Evolutionary conservation across 1,140 invertebrate genomes (phyloP).

Genomic region (Spodoptera litura): DNA sequence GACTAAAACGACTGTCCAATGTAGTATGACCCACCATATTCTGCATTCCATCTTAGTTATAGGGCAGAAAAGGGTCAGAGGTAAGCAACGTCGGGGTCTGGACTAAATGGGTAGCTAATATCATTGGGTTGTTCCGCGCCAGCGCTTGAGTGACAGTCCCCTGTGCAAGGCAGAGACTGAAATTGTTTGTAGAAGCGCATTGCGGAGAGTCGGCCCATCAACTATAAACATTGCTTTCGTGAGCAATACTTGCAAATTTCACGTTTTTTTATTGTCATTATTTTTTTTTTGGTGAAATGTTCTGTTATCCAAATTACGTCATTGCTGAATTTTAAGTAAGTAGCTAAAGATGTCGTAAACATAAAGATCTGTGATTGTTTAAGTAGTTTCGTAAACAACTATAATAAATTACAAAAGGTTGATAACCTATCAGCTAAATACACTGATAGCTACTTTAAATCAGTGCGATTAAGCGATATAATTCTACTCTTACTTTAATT

Average conservation of each 20-base stretch:
- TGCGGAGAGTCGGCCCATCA: constrained; percentile 51
- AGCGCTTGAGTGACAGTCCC: constrained; percentile 70
- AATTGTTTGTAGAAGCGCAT: constrained; percentile 62
- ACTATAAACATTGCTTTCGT: constrained; percentile 38
- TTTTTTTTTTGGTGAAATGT: neutral
- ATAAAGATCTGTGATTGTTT: neutral
- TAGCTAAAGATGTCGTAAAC: neutral
- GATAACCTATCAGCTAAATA: constrained; percentile 8
- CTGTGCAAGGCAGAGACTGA: constrained; percentile 60
- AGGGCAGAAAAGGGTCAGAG: constrained; percentile 43
- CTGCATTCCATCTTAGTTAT: constrained; percentile 21
- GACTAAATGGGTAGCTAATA: constrained; percentile 60
- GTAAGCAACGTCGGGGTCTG: constrained; percentile 50
- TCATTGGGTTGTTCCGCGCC: constrained; percentile 64
- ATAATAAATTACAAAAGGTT: neutral
- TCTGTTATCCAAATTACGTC: neutral
- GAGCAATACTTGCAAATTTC: constrained; percentile 18
- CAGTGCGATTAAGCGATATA: neutral
- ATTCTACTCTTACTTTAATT: neutral
- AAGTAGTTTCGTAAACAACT: neutral
- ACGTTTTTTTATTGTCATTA: neutral
- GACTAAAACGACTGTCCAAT: constrained; percentile 56
- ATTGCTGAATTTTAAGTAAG: neutral
- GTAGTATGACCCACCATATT: constrained; percentile 44
- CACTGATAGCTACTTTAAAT: neutral